These are phyloP conservation scores for Ips typographus DNA, from an alignment of 1,140 invertebrate species.

Conservation along the genomic window DNA sequence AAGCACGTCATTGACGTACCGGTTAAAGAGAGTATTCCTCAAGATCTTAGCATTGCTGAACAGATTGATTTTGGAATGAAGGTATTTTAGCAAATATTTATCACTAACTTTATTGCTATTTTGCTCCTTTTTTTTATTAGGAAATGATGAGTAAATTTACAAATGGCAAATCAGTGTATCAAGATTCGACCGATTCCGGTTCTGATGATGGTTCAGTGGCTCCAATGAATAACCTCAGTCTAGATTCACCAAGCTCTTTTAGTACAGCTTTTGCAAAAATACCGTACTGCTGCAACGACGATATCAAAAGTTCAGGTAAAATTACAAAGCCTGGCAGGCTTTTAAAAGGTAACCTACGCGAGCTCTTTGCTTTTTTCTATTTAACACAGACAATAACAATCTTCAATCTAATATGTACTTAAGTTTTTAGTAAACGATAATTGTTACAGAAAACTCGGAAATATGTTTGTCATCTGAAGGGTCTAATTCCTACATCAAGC, in stretches of 20 bases:
- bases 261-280: background rate
- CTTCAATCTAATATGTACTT: too few species aligned
- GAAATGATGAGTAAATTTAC: conserved; percentile 48
- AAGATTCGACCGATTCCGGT: conserved; percentile 45
- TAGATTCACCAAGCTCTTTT: background rate
- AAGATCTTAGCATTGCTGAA: conserved; percentile 41
- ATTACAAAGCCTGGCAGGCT: conserved; percentile 5
- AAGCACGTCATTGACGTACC: conserved; percentile 27
- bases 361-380: conserved; percentile 9
- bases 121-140: conserved; percentile 12
- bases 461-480: background rate
- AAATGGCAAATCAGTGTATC: conserved; percentile 37
- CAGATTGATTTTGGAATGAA: conserved; percentile 49
- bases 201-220: conserved; percentile 35
- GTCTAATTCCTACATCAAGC: conserved; percentile 4
- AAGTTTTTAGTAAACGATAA: too few species aligned
- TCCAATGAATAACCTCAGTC: background rate
- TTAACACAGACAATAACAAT: too few species aligned
- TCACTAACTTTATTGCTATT: background rate
- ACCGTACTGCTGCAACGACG: background rate
- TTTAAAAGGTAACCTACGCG: conserved; percentile 8
- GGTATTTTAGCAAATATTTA: conserved; percentile 7
- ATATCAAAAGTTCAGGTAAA: conserved; percentile 24
- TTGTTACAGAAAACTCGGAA: background rate
- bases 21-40: conserved; percentile 28